These are phyloP conservation scores for Cybosia mesomella DNA, from an alignment of 2,888 invertebrate genomes.

Conservation along the genomic window DNA sequence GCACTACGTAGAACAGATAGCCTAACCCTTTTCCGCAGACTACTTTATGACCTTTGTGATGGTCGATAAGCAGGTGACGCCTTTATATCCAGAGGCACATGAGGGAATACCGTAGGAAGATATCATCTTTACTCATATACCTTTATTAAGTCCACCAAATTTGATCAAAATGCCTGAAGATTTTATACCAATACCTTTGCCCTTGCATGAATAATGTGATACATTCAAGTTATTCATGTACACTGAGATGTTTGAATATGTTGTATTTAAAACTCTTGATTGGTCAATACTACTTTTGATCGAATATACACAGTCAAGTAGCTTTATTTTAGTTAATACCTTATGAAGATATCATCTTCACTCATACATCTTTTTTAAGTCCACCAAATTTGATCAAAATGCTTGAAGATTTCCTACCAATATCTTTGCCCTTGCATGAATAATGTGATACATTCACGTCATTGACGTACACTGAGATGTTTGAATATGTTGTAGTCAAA, in stretches of 20 bases:
- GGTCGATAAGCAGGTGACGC: constrained; percentile 23
- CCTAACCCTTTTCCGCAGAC: constrained; percentile 23
- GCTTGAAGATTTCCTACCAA: not conserved
- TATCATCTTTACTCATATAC: not conserved
- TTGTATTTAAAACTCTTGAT: not conserved
- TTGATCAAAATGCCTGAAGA: not conserved
- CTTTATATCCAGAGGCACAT: constrained; percentile 16
- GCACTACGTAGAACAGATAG: constrained; percentile 26
- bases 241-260: too few relatives aligned
- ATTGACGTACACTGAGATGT: too few relatives aligned
- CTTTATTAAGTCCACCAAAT: not conserved
- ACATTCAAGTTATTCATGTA: not conserved
- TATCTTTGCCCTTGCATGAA: not conserved
- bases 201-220: not conserved
- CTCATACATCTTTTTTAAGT: not conserved
- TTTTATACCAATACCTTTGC: not conserved
- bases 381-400: not conserved
- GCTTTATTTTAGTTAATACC: not conserved
- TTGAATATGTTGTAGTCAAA: too few relatives aligned
- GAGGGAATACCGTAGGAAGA: constrained; percentile 10
- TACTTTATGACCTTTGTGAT: constrained; percentile 22
- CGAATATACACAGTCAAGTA: not conserved
- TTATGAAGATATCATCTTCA: constrained; percentile 2
- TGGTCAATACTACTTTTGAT: not conserved
- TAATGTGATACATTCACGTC: too few relatives aligned